Evolutionary conservation across 2,797 vertebrate genomes (phyloP).

Genomic region (Harpia harpyja): DNA sequence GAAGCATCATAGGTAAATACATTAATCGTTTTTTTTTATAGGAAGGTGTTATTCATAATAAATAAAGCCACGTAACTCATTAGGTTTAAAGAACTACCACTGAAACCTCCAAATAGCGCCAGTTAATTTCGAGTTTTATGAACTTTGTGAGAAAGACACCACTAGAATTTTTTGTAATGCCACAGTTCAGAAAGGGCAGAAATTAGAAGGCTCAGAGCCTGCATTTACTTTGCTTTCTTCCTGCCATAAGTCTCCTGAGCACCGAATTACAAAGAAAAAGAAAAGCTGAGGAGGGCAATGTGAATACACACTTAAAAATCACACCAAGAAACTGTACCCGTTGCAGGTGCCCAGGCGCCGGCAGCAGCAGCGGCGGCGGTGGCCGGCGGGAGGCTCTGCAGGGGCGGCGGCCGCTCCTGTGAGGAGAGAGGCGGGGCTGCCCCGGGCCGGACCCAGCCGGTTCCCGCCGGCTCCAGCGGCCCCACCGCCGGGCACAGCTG

Average conservation of each 20-base stretch:
- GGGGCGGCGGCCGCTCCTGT: too few species aligned
- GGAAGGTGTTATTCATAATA: not conserved
- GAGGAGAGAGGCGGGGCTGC: too few species aligned
- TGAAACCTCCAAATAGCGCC: not conserved
- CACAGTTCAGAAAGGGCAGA: not conserved
- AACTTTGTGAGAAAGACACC: not conserved
- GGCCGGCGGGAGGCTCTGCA: not conserved
- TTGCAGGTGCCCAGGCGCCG: fast-evolving
- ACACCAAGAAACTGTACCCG: not conserved
- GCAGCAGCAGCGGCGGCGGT: too few species aligned
- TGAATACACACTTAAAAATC: not conserved
- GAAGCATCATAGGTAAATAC: not conserved
- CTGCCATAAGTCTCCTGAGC: not conserved
- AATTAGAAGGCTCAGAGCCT: not conserved
- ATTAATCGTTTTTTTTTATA: not conserved
- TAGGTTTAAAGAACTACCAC: not conserved
- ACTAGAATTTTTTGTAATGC: not conserved
- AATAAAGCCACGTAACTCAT: not conserved
- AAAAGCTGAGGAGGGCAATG: not conserved
- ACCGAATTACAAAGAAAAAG: not conserved
- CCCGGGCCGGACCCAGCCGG: too few species aligned
- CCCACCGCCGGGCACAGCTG: too few species aligned
- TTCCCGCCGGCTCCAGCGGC: too few species aligned
- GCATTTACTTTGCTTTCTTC: not conserved
- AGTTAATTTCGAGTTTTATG: not conserved